Conservation (phyloP, 2,888 invertebrate species). For the Rhingia campestris region DNA sequence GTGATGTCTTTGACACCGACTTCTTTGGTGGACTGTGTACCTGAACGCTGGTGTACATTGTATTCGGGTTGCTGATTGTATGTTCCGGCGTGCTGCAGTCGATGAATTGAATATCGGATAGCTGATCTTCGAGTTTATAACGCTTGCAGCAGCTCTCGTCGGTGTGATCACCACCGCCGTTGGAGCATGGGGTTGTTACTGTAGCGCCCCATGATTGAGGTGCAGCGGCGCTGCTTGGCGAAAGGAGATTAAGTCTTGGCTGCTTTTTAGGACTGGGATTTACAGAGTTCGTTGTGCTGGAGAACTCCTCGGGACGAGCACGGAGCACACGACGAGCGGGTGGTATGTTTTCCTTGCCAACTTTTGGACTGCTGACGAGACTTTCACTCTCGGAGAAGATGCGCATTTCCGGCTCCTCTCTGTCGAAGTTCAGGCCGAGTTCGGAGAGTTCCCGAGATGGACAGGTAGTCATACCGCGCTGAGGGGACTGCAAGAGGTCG, state of each 20-base stretch:
- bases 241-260: conserved; percentile 83
- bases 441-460: conserved; percentile 89
- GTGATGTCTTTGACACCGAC: conserved; percentile 73
- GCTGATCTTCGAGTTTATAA: conserved; percentile 89
- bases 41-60: conserved; percentile 81
- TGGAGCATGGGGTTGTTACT: conserved; percentile 49
- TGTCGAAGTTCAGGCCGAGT: conserved; percentile 91
- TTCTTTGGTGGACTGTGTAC: conserved; percentile 81
- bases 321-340: conserved; percentile 83
- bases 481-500: conserved; percentile 85
- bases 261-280: conserved; percentile 87
- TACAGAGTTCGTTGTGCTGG: conserved; percentile 84
- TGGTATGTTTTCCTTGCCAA: conserved; percentile 83
- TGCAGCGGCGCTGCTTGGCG: conserved; percentile 79
- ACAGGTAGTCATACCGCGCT: conserved; percentile 81
- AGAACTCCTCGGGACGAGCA: conserved; percentile 84
- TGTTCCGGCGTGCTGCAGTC: conserved; percentile 90
- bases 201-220: conserved; percentile 66
- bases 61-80: conserved; percentile 79
- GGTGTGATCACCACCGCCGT: conserved; percentile 74
- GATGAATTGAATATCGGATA: conserved; percentile 91
- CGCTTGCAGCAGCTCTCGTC: conserved; percentile 86
- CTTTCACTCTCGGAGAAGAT: conserved; percentile 95
- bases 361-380: conserved; percentile 85
- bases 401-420: conserved; percentile 92